Evolutionary conservation across 2,888 invertebrate genomes (phyloP).

Genomic region (Hemaris fuciformis): DNA sequence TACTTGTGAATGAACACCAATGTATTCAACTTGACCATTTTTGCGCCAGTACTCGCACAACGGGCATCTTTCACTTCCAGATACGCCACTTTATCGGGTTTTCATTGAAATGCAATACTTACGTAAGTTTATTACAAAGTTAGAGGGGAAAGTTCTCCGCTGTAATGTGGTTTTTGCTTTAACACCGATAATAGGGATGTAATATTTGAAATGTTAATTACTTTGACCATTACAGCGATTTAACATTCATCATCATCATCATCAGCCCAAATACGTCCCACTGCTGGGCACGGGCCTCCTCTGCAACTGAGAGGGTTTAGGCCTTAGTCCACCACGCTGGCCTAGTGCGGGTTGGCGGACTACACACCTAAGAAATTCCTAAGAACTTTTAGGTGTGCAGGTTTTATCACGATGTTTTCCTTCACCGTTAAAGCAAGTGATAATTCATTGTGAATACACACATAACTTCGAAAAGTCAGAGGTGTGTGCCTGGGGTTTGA

Average conservation of each 20-base stretch:
- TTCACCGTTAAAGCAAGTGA: no score
- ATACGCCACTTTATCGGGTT: constrained; percentile 20
- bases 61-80: not conserved
- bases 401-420: no score
- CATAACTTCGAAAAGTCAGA: no score
- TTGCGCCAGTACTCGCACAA: not conserved
- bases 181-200: constrained; percentile 23
- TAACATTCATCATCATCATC: not conserved
- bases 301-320: no score
- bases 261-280: no score
- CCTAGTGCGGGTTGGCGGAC: no score
- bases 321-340: no score
- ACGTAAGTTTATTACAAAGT: constrained; percentile 36
- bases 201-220: constrained; percentile 17
- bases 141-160: constrained; percentile 40
- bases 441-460: no score
- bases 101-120: constrained; percentile 25
- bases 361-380: no score
- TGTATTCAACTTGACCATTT: not conserved
- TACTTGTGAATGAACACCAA: not conserved
- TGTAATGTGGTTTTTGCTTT: constrained; percentile 27
- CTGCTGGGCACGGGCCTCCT: no score
- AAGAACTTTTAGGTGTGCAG: no score
- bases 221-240: constrained; percentile 9
- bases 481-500: no score